Base-by-base conservation (phyloP, 2,113 vertebrate genomes). In the Sphaerodactylus townsendi region DNA sequence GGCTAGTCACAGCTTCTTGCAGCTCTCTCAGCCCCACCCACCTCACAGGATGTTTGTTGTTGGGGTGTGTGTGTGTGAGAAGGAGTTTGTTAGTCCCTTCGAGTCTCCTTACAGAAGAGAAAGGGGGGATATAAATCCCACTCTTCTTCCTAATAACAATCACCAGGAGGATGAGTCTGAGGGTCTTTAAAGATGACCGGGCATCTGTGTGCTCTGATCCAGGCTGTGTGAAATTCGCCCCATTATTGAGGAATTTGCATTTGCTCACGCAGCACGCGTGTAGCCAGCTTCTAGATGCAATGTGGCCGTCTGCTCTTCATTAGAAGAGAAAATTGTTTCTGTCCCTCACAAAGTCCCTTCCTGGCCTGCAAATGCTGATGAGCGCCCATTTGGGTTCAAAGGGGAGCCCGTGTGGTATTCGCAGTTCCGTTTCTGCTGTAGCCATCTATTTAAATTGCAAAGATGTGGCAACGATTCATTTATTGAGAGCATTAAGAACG, bases 401-500 rank as follows among this genome's bases (percentile, higher is more conserved):
- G 81, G 80, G 68, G 84, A 91, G 81, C 4, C 33, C n/a, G 46
- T 62, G 15, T 48, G 48, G 0, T 2, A 0, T 10, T 84, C 53
- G 7, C 53, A 68, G 71, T 79, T 65, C 71, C 30, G 53, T n/a
- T 37, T 70, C 88, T 64, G 68, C 81, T 79, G 77, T 35, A 4
- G 48, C 44, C 44, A 46, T 68, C 44, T 33, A 73, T 87, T 62
- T 11, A 41, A 85, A 76, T 78, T 37, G 56, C 44, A 69, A 59
- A 21, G 87, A 76, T 44, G 37, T 62, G 14, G 64, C 82, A 76
- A 2, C 13, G 25, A 79, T 69, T 48, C 44, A 30, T 2, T 77
- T 48, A 37, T 5, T 92, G 53, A 46, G 44, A 39, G 11, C 13
- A 90, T 89, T 77, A 71, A 82, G 44, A 81, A 77, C 25, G 15